Evolutionary conservation across 2,113 vertebrate genomes (phyloP).

Genomic region (Rhinogobius similis): DNA sequence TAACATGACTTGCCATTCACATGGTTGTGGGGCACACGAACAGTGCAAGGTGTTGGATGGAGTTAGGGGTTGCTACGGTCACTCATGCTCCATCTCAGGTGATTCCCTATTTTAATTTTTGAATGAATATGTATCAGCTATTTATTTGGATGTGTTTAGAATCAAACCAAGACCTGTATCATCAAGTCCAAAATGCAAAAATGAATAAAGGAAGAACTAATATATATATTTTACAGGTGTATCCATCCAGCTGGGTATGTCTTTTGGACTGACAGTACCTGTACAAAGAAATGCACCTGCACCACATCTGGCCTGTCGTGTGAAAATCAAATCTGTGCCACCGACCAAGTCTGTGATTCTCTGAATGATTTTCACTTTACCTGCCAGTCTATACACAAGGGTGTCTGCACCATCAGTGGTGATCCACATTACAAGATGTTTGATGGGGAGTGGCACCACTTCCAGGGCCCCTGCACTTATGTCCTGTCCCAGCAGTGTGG

Average conservation of each 20-base stretch:
- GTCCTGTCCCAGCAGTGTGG: conserved; percentile 65
- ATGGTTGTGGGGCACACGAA: conserved; percentile 46
- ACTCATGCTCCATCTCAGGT: neutral
- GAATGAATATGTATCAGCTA: neutral
- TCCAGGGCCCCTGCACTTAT: conserved; percentile 65
- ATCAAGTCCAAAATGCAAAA: neutral
- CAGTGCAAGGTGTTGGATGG: neutral
- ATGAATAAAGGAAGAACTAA: too few relatives aligned
- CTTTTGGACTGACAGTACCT: conserved; percentile 67
- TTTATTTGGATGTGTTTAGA: neutral
- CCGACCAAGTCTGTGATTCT: conserved; percentile 51
- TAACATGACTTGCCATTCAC: neutral
- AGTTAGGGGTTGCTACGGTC: neutral
- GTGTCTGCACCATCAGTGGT: conserved; percentile 60
- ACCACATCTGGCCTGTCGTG: conserved; percentile 46
- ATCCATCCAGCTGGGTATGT: conserved; percentile 36
- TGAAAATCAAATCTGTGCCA: conserved; percentile 38
- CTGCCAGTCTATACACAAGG: conserved; percentile 53
- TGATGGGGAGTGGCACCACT: conserved; percentile 50
- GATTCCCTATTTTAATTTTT: neutral
- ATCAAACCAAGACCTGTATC: neutral
- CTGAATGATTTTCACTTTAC: conserved; percentile 34
- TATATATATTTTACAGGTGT: conserved; percentile 42
- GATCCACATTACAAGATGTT: conserved; percentile 75
- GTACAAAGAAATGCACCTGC: conserved; percentile 58